Base-by-base conservation (phyloP, 1,140 invertebrate genomes). In the Lerema accius region DNA sequence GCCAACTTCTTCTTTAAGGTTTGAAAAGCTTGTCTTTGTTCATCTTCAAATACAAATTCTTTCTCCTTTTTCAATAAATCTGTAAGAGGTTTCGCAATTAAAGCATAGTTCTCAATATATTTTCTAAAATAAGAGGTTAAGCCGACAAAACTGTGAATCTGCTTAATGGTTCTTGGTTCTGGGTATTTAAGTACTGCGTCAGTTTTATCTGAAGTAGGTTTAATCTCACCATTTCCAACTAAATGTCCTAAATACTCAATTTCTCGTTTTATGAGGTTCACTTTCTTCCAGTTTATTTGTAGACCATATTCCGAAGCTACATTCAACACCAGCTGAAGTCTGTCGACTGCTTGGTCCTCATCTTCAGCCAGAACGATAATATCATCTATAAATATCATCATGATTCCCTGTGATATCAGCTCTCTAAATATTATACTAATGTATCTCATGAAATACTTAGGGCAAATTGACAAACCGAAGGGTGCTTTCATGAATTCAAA, bases 231-330 rank as follows among this genome's bases (percentile, higher is more conserved):
- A 32, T 64, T 50, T 16, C 68, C 14, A n/a, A 71, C 40, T 0
- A 62, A 0, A 59, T 75, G 71, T 6, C 85, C 81, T 16, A 91
- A 59, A 71, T 75, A 90, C 53, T 86, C 72, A 1, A 89, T 59
- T 28, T 65, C 37, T 6, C 10, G 46, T 14, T 66, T 14, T 13
- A 87, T 23, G 42, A 90, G 71, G 3, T 78, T 28, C 19, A 76
- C 80, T 59, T 91, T 91, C 49, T 84, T 80, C 75, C 72, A 71
- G 15, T 84, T 85, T 1, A 89, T 67, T 42, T 73, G 42, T 42
- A 90, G 63, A 5, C 80, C 84, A 71, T 82, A 81, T 0, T 84
- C 51, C 0, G 48, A 60, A 6, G 82, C 71, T 0, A 65, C 51
- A 4, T 58, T 5, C 2, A 88, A 40, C 3, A 82, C 76, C 49